phyloP scores from a whole-genome alignment of 2,113 vertebrate species.

The Myotis davidii region DNA sequence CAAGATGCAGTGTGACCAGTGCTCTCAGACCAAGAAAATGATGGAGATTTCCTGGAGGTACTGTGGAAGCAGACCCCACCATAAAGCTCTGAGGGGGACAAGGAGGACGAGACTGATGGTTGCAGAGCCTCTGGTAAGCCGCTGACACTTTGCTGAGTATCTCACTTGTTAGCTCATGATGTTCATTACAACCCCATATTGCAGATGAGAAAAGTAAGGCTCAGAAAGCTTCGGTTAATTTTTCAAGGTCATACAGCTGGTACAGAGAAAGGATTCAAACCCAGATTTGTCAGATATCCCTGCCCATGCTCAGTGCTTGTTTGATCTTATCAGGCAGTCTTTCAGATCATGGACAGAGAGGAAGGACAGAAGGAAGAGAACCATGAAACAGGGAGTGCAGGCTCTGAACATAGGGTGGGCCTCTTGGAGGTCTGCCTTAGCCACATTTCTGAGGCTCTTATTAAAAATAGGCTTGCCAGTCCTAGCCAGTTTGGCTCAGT shows the following conservation, averaged over 20 bases:
- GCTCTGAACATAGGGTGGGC: background rate
- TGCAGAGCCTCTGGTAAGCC: background rate
- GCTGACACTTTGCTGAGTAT: background rate
- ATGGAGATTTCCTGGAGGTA: rapidly evolving
- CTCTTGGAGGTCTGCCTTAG: background rate
- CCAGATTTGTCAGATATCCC: background rate
- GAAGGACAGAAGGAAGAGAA: background rate
- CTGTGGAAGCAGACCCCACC: background rate
- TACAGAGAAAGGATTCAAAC: background rate
- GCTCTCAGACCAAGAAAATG: background rate
- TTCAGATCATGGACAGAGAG: too few relatives aligned
- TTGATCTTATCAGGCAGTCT: background rate
- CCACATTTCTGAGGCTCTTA: background rate
- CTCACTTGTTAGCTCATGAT: background rate
- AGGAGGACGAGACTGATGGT: background rate
- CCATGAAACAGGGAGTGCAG: background rate
- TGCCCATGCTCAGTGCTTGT: background rate
- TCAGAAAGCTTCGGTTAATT: background rate
- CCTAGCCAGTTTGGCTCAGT: too few relatives aligned
- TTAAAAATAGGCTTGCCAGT: background rate
- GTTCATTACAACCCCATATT: background rate
- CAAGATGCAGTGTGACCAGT: too few relatives aligned
- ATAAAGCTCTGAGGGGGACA: too few relatives aligned
- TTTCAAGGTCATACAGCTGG: background rate
- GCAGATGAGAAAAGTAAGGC: background rate